A percentile compares a stretch with the other conserved stretches of the same genome.
These are phyloP conservation scores for Anabacerthia variegaticeps DNA, from an alignment of 2,797 vertebrate genomes.

Conservation along the genomic window DNA sequence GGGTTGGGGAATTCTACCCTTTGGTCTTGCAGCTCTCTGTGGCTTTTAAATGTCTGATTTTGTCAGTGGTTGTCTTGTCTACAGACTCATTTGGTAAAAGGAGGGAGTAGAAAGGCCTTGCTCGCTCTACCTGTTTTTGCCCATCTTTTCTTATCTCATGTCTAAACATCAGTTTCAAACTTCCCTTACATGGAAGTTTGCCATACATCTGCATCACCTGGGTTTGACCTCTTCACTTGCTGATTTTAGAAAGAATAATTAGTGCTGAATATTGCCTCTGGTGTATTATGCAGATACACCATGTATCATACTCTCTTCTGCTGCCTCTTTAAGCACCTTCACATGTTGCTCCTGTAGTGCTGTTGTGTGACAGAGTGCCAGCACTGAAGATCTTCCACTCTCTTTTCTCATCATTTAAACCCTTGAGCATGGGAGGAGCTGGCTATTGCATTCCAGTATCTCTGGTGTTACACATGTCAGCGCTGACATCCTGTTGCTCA, in stretches of 20 bases:
- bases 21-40: not conserved
- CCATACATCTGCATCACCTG: fast-evolving
- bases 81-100: not conserved
- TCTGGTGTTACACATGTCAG: not conserved
- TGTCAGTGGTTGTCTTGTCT: not conserved
- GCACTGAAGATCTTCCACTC: not conserved
- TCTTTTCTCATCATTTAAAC: not conserved
- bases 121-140: fast-evolving
- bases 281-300: not conserved
- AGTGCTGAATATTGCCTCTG: not conserved
- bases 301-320: not conserved
- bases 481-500: not conserved
- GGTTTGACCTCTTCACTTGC: not conserved
- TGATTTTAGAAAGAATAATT: not conserved
- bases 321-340: not conserved
- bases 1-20: not conserved
- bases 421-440: fast-evolving
- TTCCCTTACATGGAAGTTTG: not conserved
- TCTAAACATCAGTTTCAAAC: not conserved
- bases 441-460: not conserved
- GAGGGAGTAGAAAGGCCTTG: not conserved
- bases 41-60: not conserved
- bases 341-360: fast-evolving
- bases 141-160: not conserved
- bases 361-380: not conserved